phyloP scores from a whole-genome alignment of 2,888 invertebrate species.

The Endotricha flammealis region DNA sequence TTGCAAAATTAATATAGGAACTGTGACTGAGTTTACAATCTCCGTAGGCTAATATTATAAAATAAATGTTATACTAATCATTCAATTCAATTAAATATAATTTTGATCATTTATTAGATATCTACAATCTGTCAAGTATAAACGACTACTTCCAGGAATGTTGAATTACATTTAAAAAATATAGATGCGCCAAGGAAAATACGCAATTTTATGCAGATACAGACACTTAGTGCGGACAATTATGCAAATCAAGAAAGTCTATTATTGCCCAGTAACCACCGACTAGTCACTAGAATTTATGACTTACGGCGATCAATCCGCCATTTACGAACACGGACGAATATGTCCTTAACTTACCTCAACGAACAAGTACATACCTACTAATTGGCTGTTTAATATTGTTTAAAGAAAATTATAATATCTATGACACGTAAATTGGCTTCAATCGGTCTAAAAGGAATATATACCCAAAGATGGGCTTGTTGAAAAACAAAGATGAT shows the following conservation, averaged over 20 bases:
- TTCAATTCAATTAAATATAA: too few relatives aligned
- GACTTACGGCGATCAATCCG: conserved; percentile 34
- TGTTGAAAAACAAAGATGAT: neutral
- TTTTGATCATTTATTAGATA: too few relatives aligned
- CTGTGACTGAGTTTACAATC: too few relatives aligned
- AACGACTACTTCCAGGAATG: too few relatives aligned
- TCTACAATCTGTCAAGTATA: too few relatives aligned
- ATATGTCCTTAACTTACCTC: neutral
- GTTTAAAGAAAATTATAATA: conserved; percentile 3
- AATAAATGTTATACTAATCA: too few relatives aligned
- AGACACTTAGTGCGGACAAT: conserved; percentile 67
- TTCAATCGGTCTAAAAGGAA: neutral
- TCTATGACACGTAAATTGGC: conserved; percentile 7
- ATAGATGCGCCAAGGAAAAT: conserved; percentile 62
- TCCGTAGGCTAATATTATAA: too few relatives aligned
- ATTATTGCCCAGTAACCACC: conserved; percentile 68
- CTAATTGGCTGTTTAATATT: conserved; percentile 30
- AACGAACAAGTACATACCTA: too few relatives aligned
- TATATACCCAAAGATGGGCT: neutral
- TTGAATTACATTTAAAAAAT: too few relatives aligned
- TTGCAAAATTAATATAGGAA: too few relatives aligned
- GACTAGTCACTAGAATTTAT: conserved; percentile 66
- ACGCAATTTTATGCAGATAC: conserved; percentile 73
- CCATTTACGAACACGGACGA: conserved; percentile 3
- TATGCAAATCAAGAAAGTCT: conserved; percentile 68